Evolutionary conservation across 2,113 vertebrate species (phyloP).

Genomic region (Platysteira castanea): DNA sequence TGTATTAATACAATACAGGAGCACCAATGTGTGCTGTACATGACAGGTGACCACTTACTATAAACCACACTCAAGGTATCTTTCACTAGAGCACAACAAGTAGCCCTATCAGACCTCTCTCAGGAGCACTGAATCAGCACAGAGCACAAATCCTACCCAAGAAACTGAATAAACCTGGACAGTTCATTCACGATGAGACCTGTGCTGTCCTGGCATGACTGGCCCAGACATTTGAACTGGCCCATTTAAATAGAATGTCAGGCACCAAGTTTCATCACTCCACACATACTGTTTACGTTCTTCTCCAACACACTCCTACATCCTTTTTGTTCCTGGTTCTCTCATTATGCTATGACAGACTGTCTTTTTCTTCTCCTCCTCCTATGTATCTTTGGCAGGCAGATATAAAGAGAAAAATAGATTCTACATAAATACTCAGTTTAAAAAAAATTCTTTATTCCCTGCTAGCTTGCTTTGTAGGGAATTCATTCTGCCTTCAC

Average conservation of each 20-base stretch:
- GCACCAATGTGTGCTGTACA: background rate
- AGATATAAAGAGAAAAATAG: background rate
- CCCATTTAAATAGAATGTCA: background rate
- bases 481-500: background rate
- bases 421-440: background rate
- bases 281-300: background rate
- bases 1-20: background rate
- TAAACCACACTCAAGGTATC: background rate
- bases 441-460: background rate
- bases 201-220: accelerated
- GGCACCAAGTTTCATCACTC: background rate
- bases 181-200: background rate
- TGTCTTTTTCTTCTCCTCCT: background rate
- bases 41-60: background rate
- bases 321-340: background rate
- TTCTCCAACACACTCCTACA: background rate
- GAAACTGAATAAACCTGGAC: background rate
- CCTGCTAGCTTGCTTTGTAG: background rate
- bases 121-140: background rate
- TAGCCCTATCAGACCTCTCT: background rate
- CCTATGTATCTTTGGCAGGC: background rate
- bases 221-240: background rate
- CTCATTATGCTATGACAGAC: background rate
- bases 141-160: background rate
- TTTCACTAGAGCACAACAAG: background rate